Percentiles rank a stretch among this genome's conserved stretches.
Conservation (phyloP, 2,113 vertebrate species). For the Dasyprocta punctata region DNA sequence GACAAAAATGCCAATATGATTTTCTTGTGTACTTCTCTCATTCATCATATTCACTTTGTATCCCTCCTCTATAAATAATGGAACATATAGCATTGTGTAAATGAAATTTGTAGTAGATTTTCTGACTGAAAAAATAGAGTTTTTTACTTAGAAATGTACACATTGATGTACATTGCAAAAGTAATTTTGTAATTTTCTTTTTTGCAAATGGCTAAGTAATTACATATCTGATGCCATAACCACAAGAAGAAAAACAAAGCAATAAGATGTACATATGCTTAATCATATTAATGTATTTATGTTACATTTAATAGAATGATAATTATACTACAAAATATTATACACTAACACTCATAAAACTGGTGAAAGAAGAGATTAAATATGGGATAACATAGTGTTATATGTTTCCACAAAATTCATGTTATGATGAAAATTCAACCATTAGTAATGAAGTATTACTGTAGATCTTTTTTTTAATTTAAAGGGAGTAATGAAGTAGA, state of each 20-base stretch:
- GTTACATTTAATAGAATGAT: background rate
- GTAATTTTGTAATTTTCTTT: background rate
- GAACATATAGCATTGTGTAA: background rate
- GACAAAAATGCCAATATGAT: background rate
- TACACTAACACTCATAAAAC: background rate
- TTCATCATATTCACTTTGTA: background rate
- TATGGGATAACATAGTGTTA: background rate
- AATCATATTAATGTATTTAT: background rate
- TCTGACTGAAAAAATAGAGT: no score
- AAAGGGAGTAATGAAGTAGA: background rate
- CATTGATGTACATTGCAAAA: background rate
- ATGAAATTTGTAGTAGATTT: background rate
- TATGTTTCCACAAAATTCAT: background rate
- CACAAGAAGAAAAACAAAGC: background rate
- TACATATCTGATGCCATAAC: background rate
- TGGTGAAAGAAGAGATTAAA: background rate
- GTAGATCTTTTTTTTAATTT: background rate
- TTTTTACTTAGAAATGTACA: background rate
- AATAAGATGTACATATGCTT: background rate
- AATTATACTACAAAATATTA: background rate
- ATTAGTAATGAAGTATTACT: background rate
- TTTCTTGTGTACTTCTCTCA: background rate
- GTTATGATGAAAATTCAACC: background rate
- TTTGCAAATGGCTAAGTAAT: background rate
- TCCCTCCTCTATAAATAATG: background rate